These are phyloP conservation scores for Periplaneta americana DNA, from an alignment of 1,140 invertebrate species.

Conservation along the genomic window DNA sequence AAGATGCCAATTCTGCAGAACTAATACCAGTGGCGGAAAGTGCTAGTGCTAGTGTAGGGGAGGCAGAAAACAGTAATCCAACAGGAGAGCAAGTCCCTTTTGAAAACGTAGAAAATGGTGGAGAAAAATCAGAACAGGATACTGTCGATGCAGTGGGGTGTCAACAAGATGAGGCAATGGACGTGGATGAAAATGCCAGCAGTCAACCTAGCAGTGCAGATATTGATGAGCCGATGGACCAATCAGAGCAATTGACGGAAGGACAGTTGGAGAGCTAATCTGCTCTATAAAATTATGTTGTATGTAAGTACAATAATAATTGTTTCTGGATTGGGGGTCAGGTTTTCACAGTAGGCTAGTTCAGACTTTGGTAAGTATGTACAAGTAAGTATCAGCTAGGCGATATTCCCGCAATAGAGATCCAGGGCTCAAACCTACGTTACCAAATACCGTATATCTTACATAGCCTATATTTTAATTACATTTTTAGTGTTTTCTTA, in stretches of 20 bases:
- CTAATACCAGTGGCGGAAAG: background rate
- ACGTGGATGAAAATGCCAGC: slow-evolving; percentile 1
- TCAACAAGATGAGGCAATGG: slow-evolving; percentile 10
- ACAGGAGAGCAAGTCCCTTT: background rate
- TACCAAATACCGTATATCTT: no score
- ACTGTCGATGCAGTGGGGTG: background rate
- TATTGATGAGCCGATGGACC: slow-evolving; percentile 7
- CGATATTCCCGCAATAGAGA: no score
- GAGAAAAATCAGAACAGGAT: background rate
- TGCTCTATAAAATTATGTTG: background rate
- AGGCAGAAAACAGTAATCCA: no score
- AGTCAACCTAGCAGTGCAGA: background rate
- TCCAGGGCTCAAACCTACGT: no score
- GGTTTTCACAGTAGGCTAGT: no score
- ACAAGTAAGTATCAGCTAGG: no score
- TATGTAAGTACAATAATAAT: background rate
- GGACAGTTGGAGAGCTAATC: background rate
- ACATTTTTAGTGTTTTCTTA: no score
- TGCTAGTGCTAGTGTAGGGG: background rate
- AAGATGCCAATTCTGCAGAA: background rate
- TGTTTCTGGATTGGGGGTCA: no score
- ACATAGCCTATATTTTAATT: no score
- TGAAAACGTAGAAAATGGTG: background rate
- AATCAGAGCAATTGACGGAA: background rate
- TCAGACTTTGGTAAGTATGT: no score